Base-by-base conservation (phyloP, 1,140 invertebrate genomes). In the Stenopsyche tienmushanensis region DNA sequence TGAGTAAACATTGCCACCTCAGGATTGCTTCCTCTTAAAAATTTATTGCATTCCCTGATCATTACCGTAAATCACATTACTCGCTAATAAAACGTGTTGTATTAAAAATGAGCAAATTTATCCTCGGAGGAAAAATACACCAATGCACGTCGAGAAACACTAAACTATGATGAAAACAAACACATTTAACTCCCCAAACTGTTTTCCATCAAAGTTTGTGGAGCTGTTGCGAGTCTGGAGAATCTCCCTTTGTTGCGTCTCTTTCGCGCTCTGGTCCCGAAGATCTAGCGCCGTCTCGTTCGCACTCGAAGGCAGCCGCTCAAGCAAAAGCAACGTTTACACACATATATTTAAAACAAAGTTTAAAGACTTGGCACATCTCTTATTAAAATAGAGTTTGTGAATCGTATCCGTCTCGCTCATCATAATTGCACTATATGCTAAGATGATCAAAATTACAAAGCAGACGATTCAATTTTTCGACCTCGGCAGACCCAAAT, bases 161-260 rank as follows among this genome's bases (percentile, higher is more conserved):
- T 67, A 67, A 67, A 67, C 62, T 67, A 59, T 67, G 66, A 67
- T 67, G 66, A 67, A 67, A 67, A 67, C 66, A 67, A 67, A 64
- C 66, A 67, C 66, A 67, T 67, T 67, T 58, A 67, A 67, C 66
- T 67, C 49, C 47, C 44, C 60, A 67, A 67, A 67, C 66, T 67
- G 66, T 67, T 67, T 67, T 64, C 66, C 65, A 67, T 67, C 65
- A 67, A 67, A 67, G 52, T 67, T 67, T 67, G 65, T 58, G 52
- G 54, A 62, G 65, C 59, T 62, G 49, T 55, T 66, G 49, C 39
- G 65, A 66, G 57, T 49, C 42, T 66, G 65, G 39, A 9, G 24
- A 47, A 45, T 25, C 57, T 60, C 57, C 23, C 21, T 26, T 13
- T 9, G 9, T 2, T 15, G 24, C 23, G 21, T 55, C 57, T 45